These are phyloP conservation scores for Gordius sp. DNA, from an alignment of 2,888 invertebrate genomes.

Conservation along the genomic window DNA sequence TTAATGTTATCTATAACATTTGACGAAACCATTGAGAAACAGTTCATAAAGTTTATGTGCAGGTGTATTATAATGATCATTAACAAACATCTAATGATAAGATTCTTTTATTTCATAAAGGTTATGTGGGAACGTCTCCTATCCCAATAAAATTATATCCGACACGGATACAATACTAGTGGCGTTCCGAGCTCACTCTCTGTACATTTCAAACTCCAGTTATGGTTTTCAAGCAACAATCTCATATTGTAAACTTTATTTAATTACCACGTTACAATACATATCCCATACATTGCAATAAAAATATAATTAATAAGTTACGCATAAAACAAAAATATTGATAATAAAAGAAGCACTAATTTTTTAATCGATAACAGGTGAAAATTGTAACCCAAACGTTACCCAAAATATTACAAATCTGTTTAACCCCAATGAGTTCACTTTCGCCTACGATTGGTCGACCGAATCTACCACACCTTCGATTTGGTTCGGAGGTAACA, in stretches of 20 bases:
- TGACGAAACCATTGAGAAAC: no score
- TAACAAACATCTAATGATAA: neutral
- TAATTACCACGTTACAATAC: no score
- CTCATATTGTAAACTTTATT: conserved; percentile 10
- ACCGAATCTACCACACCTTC: no score
- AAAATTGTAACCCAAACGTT: neutral
- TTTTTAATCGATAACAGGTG: neutral
- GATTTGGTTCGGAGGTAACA: no score
- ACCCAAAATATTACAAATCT: neutral
- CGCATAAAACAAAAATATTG: no score
- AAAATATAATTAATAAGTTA: no score
- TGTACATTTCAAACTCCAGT: neutral
- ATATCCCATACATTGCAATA: no score
- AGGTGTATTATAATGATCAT: no score
- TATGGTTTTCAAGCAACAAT: neutral
- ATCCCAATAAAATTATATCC: conserved; percentile 5
- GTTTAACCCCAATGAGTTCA: conserved; percentile 10
- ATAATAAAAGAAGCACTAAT: no score
- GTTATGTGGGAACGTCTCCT: neutral
- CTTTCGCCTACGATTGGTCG: neutral
- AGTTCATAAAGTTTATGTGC: no score
- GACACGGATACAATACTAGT: neutral
- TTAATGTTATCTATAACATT: no score
- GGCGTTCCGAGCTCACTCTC: neutral
- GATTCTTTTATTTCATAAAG: neutral